Percentiles rank a stretch among this genome's conserved stretches.
Evolutionary conservation across 2,888 invertebrate species (phyloP).

Genomic region (Teinopalpus imperialis): DNA sequence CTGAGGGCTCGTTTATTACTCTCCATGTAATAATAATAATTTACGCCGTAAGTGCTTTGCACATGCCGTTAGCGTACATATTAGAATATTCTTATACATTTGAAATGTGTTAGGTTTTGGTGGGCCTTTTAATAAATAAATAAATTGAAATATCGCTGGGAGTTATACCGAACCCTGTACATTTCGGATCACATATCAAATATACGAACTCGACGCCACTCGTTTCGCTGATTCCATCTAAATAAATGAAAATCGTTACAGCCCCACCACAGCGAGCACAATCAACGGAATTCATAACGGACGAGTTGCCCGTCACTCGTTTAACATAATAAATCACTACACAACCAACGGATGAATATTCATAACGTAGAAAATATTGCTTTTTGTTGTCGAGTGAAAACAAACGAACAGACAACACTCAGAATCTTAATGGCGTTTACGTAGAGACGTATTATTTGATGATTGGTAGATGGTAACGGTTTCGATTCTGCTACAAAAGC

Average conservation of each 20-base stretch:
- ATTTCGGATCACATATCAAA: not conserved
- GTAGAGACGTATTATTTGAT: not conserved
- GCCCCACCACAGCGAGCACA: constrained; percentile 10
- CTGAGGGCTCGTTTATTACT: too few relatives aligned
- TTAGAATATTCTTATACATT: too few relatives aligned
- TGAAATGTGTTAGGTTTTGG: too few relatives aligned
- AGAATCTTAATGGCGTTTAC: constrained; percentile 17
- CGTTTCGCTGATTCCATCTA: constrained; percentile 3
- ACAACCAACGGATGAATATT: constrained; percentile 35
- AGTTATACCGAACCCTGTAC: too few relatives aligned
- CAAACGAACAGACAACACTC: constrained; percentile 19
- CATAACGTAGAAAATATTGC: constrained; percentile 27
- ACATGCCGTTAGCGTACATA: too few relatives aligned
- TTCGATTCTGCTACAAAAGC: too few relatives aligned
- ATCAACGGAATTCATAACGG: constrained; percentile 17
- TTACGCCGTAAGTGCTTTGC: too few relatives aligned
- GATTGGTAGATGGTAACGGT: not conserved
- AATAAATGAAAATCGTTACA: constrained; percentile 3
- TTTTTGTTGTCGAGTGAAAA: constrained; percentile 21
- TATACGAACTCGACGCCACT: constrained; percentile 10
- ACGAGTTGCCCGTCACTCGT: constrained; percentile 15
- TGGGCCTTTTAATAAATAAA: too few relatives aligned
- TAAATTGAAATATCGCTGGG: too few relatives aligned
- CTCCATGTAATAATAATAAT: too few relatives aligned
- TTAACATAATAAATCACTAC: constrained; percentile 45